phyloP scores from a whole-genome alignment of 2,113 vertebrate genomes.

The Copsychus sechellarum region DNA sequence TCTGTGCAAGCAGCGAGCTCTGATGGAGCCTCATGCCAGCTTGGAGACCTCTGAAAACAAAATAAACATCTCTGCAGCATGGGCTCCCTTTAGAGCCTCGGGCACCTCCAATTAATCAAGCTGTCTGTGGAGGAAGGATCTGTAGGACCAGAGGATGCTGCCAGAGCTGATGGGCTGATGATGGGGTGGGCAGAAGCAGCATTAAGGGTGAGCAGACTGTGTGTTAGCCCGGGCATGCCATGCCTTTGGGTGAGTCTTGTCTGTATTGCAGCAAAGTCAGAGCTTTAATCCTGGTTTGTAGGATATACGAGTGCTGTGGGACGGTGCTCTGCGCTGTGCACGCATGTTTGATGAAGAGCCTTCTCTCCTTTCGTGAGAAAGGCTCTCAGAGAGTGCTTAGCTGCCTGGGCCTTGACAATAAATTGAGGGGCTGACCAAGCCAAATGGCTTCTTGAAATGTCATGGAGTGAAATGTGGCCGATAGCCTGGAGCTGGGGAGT shows the following conservation, averaged over 20 bases:
- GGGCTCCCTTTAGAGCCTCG: constrained; percentile 1
- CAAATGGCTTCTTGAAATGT: background rate
- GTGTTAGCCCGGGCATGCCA: background rate
- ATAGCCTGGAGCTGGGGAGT: background rate
- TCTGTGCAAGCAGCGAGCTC: background rate
- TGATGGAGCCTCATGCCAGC: background rate
- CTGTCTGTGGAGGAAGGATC: constrained; percentile 18
- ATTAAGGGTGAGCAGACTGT: background rate
- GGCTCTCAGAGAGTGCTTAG: background rate
- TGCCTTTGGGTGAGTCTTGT: background rate
- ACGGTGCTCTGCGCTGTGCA: background rate
- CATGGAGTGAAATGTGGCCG: background rate
- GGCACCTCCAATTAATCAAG: constrained; percentile 47
- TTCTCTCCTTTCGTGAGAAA: background rate
- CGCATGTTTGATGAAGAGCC: background rate
- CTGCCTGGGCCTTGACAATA: background rate
- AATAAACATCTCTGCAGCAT: constrained; percentile 45
- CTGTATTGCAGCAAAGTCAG: background rate
- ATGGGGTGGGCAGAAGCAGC: background rate
- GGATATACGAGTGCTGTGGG: background rate
- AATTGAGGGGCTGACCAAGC: background rate
- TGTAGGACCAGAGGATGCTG: background rate
- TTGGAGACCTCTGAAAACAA: constrained; percentile 31
- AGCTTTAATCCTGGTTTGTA: background rate
- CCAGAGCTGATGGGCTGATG: background rate